A percentile compares a stretch with the other conserved stretches of the same genome.
Evolutionary conservation across 2,888 invertebrate species (phyloP).

Genomic region (Drosophila infuscata): DNA sequence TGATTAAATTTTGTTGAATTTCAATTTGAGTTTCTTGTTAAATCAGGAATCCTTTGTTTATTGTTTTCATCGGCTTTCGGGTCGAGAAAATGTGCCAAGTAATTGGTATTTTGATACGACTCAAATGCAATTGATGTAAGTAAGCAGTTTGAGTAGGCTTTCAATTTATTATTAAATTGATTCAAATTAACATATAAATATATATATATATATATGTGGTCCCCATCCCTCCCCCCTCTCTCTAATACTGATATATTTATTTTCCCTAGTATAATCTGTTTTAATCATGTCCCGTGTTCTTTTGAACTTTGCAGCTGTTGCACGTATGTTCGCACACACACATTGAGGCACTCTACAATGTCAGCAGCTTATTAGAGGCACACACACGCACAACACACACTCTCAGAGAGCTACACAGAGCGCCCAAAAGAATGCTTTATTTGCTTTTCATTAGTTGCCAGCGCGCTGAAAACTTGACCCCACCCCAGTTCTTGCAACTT

Average conservation of each 20-base stretch:
- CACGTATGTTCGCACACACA: slow-evolving; percentile 14
- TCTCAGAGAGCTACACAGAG: slow-evolving; percentile 26
- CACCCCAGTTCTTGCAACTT: not conserved
- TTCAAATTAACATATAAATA: slow-evolving; percentile 1
- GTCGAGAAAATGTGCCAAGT: not conserved
- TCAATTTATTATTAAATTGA: slow-evolving; percentile 21
- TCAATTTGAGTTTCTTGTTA: not conserved
- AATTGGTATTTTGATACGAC: not conserved
- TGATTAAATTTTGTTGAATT: not conserved
- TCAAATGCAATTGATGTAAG: slow-evolving; percentile 14
- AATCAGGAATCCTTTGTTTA: not conserved
- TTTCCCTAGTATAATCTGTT: slow-evolving; percentile 51
- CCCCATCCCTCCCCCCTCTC: not conserved
- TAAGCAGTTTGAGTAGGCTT: slow-evolving; percentile 19
- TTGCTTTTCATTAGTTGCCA: slow-evolving; percentile 72
- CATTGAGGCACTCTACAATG: slow-evolving; percentile 20
- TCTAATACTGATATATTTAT: not conserved
- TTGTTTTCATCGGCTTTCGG: not conserved
- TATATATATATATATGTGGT: not conserved
- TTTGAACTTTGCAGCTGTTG: slow-evolving; percentile 70
- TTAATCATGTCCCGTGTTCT: slow-evolving; percentile 61
- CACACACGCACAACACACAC: slow-evolving; percentile 9
- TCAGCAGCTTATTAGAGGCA: slow-evolving; percentile 21
- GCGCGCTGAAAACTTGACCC: slow-evolving; percentile 36
- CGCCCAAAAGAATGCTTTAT: slow-evolving; percentile 68